Evolutionary conservation across 2,888 invertebrate species (phyloP), one percentile per base, ranked within the genome.

Genomic region (Seira ritae): DNA sequence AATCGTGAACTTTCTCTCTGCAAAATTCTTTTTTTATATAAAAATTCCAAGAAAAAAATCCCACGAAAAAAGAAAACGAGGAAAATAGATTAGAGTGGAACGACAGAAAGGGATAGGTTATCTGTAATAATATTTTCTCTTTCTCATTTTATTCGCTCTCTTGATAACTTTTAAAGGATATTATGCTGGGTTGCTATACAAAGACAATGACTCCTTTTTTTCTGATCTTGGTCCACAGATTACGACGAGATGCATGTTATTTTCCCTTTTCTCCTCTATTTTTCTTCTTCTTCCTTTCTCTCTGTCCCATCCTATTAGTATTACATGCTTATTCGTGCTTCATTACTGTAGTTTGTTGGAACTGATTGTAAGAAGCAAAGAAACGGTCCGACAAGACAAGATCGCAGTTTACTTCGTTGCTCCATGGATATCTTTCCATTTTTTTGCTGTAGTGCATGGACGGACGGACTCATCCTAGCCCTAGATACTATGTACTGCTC

Each of bases 211-310:
- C 22, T 67, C 24, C 20, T 22, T 23, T 67, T 23, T 23, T 23
- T 3, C 31, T 19, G 65, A 65, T 67, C 17, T 67, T 31, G 24
- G 12, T 67, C 17, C 22, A 31, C 15, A 55, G 66, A 78, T 71
- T 65, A 55, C 55, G 3, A 55, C 55, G 3, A 78, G 78, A 77
- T 77, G 77, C 70, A 78, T 70, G 70, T 71, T 78, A 79, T 74
- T 67, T 80, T 80, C 74, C 42, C 62, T 62, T 42, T 74, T 73
- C 60, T 69, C 42, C n/a, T 42, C 69, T 17, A 20, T 20, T 15
- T 12, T 24, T 42, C 17, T 8, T 17, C 15, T 15, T 68, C 17
- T 68, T 42, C 37, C 19, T 20, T 67, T 19, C 46, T 19, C 46
- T 12, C 55, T 55, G 55, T 55, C 55, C 55, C 15, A 17, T 55